Conservation (phyloP, 2,888 invertebrate genomes). For the Hyles lineata region DNA sequence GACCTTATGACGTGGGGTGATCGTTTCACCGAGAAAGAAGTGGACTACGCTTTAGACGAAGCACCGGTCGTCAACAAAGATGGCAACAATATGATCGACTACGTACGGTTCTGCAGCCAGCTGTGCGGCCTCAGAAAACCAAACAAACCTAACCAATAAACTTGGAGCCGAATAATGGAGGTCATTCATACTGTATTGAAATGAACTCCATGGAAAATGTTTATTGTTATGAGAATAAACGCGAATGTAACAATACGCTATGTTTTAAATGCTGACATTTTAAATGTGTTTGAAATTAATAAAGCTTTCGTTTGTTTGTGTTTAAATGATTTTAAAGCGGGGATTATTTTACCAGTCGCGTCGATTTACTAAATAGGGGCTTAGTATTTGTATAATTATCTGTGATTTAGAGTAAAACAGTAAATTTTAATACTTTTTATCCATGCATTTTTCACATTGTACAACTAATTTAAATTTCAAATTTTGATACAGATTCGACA, state of each 20-base stretch:
- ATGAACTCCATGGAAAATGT: conserved; percentile 27
- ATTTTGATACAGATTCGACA: no score
- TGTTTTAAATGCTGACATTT: conserved; percentile 25
- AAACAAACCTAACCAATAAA: conserved; percentile 51
- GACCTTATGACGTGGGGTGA: conserved; percentile 88
- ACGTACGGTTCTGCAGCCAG: conserved; percentile 86
- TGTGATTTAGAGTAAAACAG: not conserved
- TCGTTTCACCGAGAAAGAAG: conserved; percentile 86
- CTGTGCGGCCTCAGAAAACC: conserved; percentile 85
- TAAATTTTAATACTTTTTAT: not conserved
- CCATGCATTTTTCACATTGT: no score
- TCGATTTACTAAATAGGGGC: not conserved
- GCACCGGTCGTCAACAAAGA: conserved; percentile 85
- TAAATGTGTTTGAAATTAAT: conserved; percentile 31
- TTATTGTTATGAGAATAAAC: conserved; percentile 17
- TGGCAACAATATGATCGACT: conserved; percentile 85
- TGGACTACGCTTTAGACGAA: conserved; percentile 86
- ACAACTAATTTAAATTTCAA: no score
- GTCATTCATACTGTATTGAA: conserved; percentile 33
- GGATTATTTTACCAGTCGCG: not conserved
- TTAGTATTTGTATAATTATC: not conserved
- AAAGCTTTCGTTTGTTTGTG: conserved; percentile 5
- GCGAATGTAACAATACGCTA: conserved; percentile 1
- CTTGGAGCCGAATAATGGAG: conserved; percentile 31
- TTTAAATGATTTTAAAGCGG: not conserved